Conservation (phyloP, 2,888 invertebrate species). For the Sphecodes monilicornis region DNA sequence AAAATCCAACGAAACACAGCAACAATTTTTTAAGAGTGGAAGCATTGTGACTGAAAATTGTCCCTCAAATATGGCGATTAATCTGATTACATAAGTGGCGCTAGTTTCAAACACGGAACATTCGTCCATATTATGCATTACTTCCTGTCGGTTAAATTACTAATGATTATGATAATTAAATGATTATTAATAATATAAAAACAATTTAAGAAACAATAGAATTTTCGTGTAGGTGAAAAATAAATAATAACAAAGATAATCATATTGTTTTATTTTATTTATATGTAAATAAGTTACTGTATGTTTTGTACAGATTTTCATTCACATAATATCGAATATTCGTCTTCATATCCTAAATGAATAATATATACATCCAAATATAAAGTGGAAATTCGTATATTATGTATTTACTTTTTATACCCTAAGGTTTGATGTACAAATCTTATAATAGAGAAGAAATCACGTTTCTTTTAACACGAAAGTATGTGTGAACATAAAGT, state of each 20-base stretch:
- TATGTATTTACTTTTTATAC: background rate
- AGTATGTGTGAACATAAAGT: conserved; percentile 18
- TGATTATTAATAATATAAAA: background rate
- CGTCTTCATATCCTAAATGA: conserved; percentile 15
- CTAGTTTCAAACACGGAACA: conserved; percentile 26
- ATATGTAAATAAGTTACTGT: conserved; percentile 30
- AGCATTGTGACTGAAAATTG: conserved; percentile 6
- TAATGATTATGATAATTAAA: background rate
- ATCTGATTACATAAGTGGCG: conserved; percentile 27
- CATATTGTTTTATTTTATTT: background rate
- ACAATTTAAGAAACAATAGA: background rate
- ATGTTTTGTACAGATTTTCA: conserved; percentile 23
- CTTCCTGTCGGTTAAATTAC: background rate
- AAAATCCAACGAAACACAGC: conserved; percentile 21
- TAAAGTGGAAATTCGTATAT: background rate
- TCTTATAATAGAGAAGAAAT: conserved; percentile 15
- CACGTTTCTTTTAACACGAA: conserved; percentile 35
- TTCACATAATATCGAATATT: conserved; percentile 23
- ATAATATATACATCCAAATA: background rate
- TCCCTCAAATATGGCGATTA: conserved; percentile 35
- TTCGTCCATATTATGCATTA: background rate
- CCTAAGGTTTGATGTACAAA: conserved; percentile 7
- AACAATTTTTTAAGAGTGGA: conserved; percentile 45
- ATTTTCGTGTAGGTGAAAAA: background rate
- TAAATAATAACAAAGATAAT: background rate